These are phyloP conservation scores for Artibeus jamaicensis DNA, from an alignment of 2,797 vertebrate genomes.

Conservation along the genomic window DNA sequence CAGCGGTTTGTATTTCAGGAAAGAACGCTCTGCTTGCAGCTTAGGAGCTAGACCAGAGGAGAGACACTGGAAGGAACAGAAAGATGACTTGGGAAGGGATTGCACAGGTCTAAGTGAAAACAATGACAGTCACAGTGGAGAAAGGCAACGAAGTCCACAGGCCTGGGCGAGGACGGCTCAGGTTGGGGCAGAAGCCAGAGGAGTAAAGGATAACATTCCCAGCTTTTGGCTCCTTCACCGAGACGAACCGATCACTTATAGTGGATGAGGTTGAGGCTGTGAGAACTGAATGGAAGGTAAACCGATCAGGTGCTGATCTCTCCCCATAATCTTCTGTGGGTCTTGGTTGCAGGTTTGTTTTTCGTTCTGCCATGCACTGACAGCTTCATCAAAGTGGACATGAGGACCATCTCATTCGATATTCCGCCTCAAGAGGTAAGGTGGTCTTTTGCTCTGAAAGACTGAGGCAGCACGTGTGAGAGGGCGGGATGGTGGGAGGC, in stretches of 20 bases:
- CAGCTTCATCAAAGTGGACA: conserved; percentile 97
- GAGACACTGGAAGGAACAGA: background rate
- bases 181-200: background rate
- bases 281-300: background rate
- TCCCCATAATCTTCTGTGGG: background rate
- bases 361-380: conserved; percentile 96
- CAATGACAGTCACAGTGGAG: background rate
- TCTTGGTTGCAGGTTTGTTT: conserved; percentile 89
- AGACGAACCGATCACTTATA: background rate
- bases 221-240: background rate
- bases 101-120: background rate
- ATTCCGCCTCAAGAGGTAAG: conserved; percentile 97
- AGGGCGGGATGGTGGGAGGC: fast-evolving
- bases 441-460: background rate
- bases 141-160: background rate
- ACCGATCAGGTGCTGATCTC: fast-evolving
- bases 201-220: too few species aligned
- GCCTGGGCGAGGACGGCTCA: background rate
- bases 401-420: conserved; percentile 97
- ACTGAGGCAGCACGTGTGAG: background rate
- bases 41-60: background rate
- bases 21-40: background rate
- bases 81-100: background rate
- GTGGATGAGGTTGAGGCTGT: too few species aligned
- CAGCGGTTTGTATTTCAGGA: background rate